Base-by-base conservation (phyloP, 1,140 invertebrate species). In the Brachionus paranguensis region DNA sequence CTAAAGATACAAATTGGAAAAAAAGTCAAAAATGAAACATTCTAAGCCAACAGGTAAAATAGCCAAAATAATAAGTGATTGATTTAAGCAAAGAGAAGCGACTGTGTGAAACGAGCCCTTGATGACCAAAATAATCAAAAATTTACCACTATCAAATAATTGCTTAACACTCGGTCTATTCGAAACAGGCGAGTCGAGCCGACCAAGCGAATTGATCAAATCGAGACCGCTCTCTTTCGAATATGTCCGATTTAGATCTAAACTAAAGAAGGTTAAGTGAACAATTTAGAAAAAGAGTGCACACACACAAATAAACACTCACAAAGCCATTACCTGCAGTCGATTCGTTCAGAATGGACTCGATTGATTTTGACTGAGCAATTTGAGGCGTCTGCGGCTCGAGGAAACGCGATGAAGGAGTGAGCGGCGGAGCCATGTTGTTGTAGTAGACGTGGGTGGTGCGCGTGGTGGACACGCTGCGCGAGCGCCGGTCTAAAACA, bases 321-420 rank as follows among this genome's bases (percentile, higher is more conserved):
- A 43, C 4, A 43, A 41, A 41, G 14, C n/a, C 11, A 55, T 27
- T 68, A 81, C 78, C 78, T 20, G 78, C 78, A 24, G 17, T 64
- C 37, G 78, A 81, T 24, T 81, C 78, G 78, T 81, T 81, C 1
- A 81, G 78, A 17, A 81, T 60, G 11, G 78, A 81, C 20, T 81
- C 78, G 43, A 81, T 81, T 45, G 78, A 81, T 41, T 81, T 81
- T 5, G 78, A 81, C 53, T 60, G 72, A 17, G 43, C 37, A n/a
- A 72, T 72, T 20, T 37, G 68, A 43, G 68, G 33, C n/a, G 33
- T 72, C 11, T 72, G 27, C 3, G 72, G 72, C 47, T 76, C 20
- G 27, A 37, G 33, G n/a, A 50, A 20, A 14, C 72, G 43, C 10
- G 12, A 43, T 2, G 37, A 17, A 3, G 72, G 72, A 24, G 72